Evolutionary conservation across 2,888 invertebrate species (phyloP), one percentile per base, ranked within the genome.

Genomic region (Parascotia fuliginaria): DNA sequence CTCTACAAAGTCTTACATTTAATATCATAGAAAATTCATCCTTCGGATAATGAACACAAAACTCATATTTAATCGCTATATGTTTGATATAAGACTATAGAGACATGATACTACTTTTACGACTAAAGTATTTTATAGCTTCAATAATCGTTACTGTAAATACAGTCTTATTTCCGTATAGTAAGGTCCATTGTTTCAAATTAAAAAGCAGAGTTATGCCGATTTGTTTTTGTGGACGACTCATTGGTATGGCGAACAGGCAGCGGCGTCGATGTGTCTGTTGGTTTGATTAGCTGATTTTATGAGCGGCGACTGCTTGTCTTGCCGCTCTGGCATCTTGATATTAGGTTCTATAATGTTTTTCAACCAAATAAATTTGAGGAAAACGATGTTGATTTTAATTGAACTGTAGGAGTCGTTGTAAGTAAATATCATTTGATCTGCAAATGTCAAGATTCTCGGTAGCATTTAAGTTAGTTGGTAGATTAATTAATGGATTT

Each of bases 231-330:
- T 63, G 59, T 34, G 53, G 29, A 16, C 45, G 48, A 45, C 60
- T 79, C 77, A 79, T 86, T 82, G 84, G 84, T 83, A 85, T 83
- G 87, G 86, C 84, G 77, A 77, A 69, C 85, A 79, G 80, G 83
- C 84, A 72, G 72, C 81, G 88, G 89, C 89, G 90, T 85, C 89
- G 84, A 82, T 84, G 83, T 85, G 89, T 91, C 89, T 90, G 86
- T 88, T 75, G 81, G 82, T 81, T 82, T 86, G 87, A 89, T 89
- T 89, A 90, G 85, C 80, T 85, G 77, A 79, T 79, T 86, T 89
- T 83, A 82, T 77, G 79, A 81, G 75, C 72, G 80, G 83, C 81
- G 79, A 81, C 83, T 74, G 80, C 67, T 81, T 77, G 84, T 81
- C 81, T 85, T 65, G 62, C 46, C 32, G 44, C 47, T 53, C 55